These are phyloP conservation scores for Tyria jacobaeae DNA, from an alignment of 2,888 invertebrate genomes.

Conservation along the genomic window DNA sequence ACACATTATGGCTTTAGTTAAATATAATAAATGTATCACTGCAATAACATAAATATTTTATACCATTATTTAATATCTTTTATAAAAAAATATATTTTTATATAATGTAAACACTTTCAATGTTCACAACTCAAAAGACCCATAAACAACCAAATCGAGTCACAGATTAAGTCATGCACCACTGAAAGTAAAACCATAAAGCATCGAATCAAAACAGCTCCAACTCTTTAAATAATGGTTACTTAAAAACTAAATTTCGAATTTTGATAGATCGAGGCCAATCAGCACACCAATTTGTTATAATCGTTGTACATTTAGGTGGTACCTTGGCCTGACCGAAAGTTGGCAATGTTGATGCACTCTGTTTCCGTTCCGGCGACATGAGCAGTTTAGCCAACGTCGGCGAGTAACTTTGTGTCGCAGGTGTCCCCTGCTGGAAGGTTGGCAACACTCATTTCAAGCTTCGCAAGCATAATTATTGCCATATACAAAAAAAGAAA, in stretches of 20 bases:
- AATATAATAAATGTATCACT: background rate
- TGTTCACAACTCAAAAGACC: constrained; percentile 9
- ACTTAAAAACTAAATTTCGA: constrained; percentile 83
- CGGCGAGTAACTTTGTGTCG: constrained; percentile 90
- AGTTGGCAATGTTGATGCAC: constrained; percentile 77
- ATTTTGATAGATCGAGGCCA: constrained; percentile 83
- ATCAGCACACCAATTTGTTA: constrained; percentile 80
- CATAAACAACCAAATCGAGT: constrained; percentile 17
- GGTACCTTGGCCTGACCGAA: constrained; percentile 87
- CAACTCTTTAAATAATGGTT: constrained; percentile 53
- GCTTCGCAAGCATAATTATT: constrained; percentile 61
- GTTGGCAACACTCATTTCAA: constrained; percentile 85
- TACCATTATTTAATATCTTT: background rate
- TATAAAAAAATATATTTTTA: background rate
- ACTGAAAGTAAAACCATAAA: constrained; percentile 24
- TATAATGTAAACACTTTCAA: constrained; percentile 7
- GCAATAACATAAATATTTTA: too few species aligned
- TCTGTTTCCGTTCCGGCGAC: constrained; percentile 86
- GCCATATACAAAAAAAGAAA: constrained; percentile 53
- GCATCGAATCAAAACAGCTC: constrained; percentile 31
- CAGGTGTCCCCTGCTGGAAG: constrained; percentile 84
- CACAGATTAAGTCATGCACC: constrained; percentile 21
- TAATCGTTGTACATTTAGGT: constrained; percentile 66
- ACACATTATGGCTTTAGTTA: constrained; percentile 17
- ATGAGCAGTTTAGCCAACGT: constrained; percentile 93